Conservation (phyloP, 1,140 invertebrate genomes). For the roundworm (Caenorhabditis elegans) region WBcel235 BX284604.4:10750501-10751000, state of each 20-base stretch:
- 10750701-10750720: slow-evolving; percentile 68
- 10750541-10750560: neutral
- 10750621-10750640: slow-evolving; percentile 31
- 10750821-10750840: neutral
- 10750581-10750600: slow-evolving; percentile 3
- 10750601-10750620: neutral
- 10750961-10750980: slow-evolving; percentile 24
- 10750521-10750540: neutral
- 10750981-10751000: slow-evolving; percentile 50
- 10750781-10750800: neutral
- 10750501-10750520: neutral
- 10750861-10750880: slow-evolving; percentile 74
- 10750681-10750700: slow-evolving; percentile 71
- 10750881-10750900: slow-evolving; percentile 97
- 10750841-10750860: neutral
- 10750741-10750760: neutral
- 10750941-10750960: slow-evolving; percentile 17
- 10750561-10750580: neutral
- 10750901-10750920: slow-evolving; percentile 97
- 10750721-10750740: neutral
- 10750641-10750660: slow-evolving; percentile 54
- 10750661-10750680: slow-evolving; percentile 47
- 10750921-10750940: slow-evolving; percentile 77
- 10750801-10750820: neutral
- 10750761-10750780: neutral